Evolutionary conservation across 2,888 invertebrate genomes (phyloP).

Genomic region (Dicycla oo): DNA sequence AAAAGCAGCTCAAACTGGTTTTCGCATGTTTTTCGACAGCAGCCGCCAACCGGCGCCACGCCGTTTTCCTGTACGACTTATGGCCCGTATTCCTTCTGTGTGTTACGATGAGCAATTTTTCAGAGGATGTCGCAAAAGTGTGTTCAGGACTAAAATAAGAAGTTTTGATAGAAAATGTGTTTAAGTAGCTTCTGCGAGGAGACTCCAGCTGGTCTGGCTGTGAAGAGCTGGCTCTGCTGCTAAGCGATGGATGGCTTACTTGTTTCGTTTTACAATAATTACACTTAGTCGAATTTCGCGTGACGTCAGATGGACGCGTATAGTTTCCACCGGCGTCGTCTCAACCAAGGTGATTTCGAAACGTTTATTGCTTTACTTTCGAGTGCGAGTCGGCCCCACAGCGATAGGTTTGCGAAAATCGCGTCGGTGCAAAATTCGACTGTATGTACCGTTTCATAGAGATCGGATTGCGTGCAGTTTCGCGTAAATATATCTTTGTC

Average conservation of each 20-base stretch:
- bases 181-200: slow-evolving; percentile 39
- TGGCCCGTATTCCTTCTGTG: slow-evolving; percentile 66
- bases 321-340: slow-evolving; percentile 74
- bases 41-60: slow-evolving; percentile 72
- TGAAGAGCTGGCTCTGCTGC: slow-evolving; percentile 65
- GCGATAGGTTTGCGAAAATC: slow-evolving; percentile 66
- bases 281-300: slow-evolving; percentile 69
- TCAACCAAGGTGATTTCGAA: slow-evolving; percentile 79
- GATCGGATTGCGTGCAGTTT: slow-evolving; percentile 72
- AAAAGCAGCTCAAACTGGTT: slow-evolving; percentile 88
- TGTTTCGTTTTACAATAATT: slow-evolving; percentile 67
- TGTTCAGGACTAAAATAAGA: slow-evolving; percentile 43
- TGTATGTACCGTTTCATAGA: slow-evolving; percentile 71
- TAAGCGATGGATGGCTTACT: slow-evolving; percentile 53
- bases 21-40: slow-evolving; percentile 83
- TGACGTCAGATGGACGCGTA: slow-evolving; percentile 73
- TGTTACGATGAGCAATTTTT: slow-evolving; percentile 68
- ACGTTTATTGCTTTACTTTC: slow-evolving; percentile 76
- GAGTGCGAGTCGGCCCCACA: slow-evolving; percentile 70
- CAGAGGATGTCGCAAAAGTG: slow-evolving; percentile 66
- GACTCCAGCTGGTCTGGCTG: slow-evolving; percentile 25
- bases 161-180: slow-evolving; percentile 46
- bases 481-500: slow-evolving; percentile 76
- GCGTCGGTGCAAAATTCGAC: slow-evolving; percentile 68
- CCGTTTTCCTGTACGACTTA: slow-evolving; percentile 79